phyloP scores from a whole-genome alignment of 2,888 invertebrate genomes.

The Eilema sororculum region DNA sequence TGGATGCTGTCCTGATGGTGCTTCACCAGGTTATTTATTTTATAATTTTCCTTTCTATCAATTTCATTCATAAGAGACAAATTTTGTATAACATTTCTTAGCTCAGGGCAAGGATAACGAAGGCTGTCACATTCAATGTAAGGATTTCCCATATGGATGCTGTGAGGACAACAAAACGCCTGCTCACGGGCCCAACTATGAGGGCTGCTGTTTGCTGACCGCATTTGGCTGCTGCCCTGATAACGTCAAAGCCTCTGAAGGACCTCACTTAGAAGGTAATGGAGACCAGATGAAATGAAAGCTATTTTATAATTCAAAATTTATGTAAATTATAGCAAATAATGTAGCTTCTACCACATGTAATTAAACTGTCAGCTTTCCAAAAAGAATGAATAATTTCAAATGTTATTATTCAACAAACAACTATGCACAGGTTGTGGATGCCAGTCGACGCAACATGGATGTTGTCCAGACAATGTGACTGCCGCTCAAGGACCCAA shows the following conservation, averaged over 20 bases:
- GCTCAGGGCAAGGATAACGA: conserved; percentile 90
- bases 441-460: conserved; percentile 92
- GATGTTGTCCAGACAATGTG: conserved; percentile 95
- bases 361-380: too few relatives aligned
- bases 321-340: too few relatives aligned
- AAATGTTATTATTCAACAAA: background rate
- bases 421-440: conserved; percentile 88
- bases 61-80: too few relatives aligned
- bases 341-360: too few relatives aligned
- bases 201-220: conserved; percentile 93
- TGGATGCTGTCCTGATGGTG: conserved; percentile 86
- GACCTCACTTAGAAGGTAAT: conserved; percentile 90
- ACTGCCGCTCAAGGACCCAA: conserved; percentile 93
- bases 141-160: conserved; percentile 92
- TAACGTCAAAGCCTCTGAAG: conserved; percentile 93
- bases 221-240: conserved; percentile 96
- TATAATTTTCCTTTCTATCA: background rate
- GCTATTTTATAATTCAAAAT: too few relatives aligned
- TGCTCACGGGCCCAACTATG: conserved; percentile 93
- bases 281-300: background rate
- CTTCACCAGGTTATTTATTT: background rate
- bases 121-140: conserved; percentile 92
- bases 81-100: conserved; percentile 43
- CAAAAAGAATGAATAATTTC: too few relatives aligned
- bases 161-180: conserved; percentile 94